These are phyloP conservation scores for Macroglossus sobrinus DNA, from an alignment of 2,113 vertebrate species.

Conservation along the genomic window DNA sequence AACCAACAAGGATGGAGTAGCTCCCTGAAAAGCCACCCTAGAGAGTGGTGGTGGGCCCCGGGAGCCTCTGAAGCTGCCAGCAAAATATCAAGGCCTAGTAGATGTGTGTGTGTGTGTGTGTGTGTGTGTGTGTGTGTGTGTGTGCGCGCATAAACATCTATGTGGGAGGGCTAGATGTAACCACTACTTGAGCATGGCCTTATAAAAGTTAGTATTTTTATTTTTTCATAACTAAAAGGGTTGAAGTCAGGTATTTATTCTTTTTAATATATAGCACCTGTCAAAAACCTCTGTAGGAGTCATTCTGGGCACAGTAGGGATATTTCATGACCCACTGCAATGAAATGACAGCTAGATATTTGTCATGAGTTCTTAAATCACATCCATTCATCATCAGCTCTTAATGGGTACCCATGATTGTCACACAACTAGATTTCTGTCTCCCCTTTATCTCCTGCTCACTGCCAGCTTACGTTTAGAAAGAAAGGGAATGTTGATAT, in stretches of 20 bases:
- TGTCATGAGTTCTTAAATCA: background rate
- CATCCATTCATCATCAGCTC: background rate
- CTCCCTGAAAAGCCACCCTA: background rate
- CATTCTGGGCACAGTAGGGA: background rate
- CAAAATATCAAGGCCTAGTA: background rate
- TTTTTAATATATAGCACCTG: conserved; percentile 4
- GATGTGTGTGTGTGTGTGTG: background rate
- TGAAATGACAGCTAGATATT: background rate
- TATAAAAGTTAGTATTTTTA: background rate
- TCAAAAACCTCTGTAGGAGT: background rate
- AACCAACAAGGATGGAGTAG: background rate
- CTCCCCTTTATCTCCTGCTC: background rate
- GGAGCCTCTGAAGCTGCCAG: background rate
- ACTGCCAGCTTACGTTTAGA: background rate
- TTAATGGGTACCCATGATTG: background rate
- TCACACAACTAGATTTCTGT: background rate
- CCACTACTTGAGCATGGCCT: background rate
- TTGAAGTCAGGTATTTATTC: conserved; percentile 12
- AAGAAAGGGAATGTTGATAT: background rate
- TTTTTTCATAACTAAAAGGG: background rate
- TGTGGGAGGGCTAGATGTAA: background rate
- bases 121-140: too few relatives aligned
- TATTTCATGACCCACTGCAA: background rate
- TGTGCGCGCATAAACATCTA: background rate
- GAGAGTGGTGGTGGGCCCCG: background rate